Evolutionary conservation across 1,140 invertebrate species (phyloP).

Genomic region (Stenopsyche tienmushanensis): DNA sequence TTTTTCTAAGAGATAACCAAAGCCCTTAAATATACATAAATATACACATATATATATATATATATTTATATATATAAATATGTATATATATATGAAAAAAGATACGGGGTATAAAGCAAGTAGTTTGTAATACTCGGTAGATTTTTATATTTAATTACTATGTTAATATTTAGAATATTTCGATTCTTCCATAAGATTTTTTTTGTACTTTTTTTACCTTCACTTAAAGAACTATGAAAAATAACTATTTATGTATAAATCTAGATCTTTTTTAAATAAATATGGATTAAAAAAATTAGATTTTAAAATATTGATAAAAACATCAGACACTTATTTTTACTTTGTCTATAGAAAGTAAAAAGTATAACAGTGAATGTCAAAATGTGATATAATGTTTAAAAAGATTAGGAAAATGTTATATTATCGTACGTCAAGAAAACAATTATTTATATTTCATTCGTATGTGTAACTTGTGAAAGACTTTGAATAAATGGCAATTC

Average conservation of each 20-base stretch:
- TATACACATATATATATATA: not conserved
- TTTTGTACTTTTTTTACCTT: conserved; percentile 41
- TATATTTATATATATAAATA: not conserved
- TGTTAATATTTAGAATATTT: conserved; percentile 37
- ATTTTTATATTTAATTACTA: conserved; percentile 39
- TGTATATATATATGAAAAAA: conserved; percentile 27
- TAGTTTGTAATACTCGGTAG: conserved; percentile 38
- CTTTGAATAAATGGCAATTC: conserved; percentile 28
- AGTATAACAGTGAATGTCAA: conserved; percentile 40
- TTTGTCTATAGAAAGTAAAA: conserved; percentile 26
- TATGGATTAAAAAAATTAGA: not conserved
- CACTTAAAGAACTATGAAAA: conserved; percentile 29
- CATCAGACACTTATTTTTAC: conserved; percentile 29
- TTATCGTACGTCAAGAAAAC: conserved; percentile 34
- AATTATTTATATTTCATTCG: conserved; percentile 40
- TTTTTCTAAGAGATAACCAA: not conserved
- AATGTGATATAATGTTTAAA: conserved; percentile 42
- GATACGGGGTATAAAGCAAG: conserved; percentile 30
- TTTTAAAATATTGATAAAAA: conserved; percentile 9
- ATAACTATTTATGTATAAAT: conserved; percentile 15
- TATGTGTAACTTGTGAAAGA: conserved; percentile 38
- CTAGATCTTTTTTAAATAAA: conserved; percentile 16
- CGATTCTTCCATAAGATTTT: conserved; percentile 40
- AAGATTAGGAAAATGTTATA: conserved; percentile 40
- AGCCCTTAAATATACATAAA: not conserved